Conservation (phyloP, 1,140 invertebrate species). For the Trinorchestia longiramus region DNA sequence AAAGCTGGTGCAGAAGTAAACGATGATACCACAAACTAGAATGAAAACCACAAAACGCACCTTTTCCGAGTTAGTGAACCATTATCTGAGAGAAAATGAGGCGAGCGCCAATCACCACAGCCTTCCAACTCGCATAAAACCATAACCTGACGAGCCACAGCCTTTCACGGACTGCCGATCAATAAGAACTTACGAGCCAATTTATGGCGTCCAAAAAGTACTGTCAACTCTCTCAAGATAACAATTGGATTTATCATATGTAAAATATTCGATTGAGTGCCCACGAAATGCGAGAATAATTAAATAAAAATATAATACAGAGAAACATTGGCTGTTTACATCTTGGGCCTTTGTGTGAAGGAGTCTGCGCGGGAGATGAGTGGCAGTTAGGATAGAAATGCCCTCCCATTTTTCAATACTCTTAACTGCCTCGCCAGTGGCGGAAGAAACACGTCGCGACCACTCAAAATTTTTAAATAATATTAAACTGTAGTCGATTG, state of each 20-base stretch:
- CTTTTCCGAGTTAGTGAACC: constrained; percentile 66
- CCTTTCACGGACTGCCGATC: constrained; percentile 63
- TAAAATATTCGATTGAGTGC: constrained; percentile 49
- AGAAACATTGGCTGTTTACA: constrained; percentile 65
- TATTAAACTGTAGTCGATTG: background rate
- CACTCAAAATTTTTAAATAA: background rate
- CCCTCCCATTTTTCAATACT: constrained; percentile 42
- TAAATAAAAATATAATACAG: constrained; percentile 54
- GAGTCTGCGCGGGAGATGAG: constrained; percentile 66
- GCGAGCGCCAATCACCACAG: constrained; percentile 66
- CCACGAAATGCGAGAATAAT: constrained; percentile 55
- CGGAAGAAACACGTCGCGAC: background rate
- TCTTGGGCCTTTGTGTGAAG: constrained; percentile 65
- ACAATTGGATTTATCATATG: background rate
- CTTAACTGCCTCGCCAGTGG: background rate
- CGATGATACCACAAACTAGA: constrained; percentile 62
- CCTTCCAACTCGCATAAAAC: constrained; percentile 66
- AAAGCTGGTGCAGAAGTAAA: constrained; percentile 50
- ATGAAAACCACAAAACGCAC: constrained; percentile 67
- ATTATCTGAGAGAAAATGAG: constrained; percentile 67
- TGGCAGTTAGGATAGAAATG: constrained; percentile 22
- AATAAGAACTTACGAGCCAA: constrained; percentile 65
- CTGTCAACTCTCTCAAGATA: constrained; percentile 50
- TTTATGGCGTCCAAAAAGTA: constrained; percentile 61
- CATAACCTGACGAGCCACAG: constrained; percentile 67